These are phyloP conservation scores for Nymphalis io DNA, from an alignment of 1,140 invertebrate species.

Conservation along the genomic window DNA sequence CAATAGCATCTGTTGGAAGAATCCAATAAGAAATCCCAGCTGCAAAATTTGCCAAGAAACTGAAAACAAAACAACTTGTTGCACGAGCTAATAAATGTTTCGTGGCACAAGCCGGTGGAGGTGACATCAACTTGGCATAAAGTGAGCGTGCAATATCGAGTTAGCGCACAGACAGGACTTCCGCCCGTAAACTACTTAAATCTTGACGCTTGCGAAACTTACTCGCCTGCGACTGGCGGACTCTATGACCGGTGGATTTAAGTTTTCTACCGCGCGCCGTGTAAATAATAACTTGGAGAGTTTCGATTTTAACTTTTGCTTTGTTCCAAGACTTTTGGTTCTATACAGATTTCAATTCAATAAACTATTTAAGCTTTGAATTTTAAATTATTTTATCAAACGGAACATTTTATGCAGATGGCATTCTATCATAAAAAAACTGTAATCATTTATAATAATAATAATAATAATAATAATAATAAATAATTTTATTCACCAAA, in stretches of 20 bases:
- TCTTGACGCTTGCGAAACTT: constrained; percentile 49
- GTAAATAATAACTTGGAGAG: constrained; percentile 25
- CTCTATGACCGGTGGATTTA: constrained; percentile 34
- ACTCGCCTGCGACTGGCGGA: constrained; percentile 35
- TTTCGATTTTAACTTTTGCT: constrained; percentile 20
- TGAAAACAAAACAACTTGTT: constrained; percentile 56
- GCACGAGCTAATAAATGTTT: constrained; percentile 59
- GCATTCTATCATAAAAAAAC: too few species aligned
- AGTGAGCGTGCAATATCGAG: constrained; percentile 71
- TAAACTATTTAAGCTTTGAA: not conserved
- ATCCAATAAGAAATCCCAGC: constrained; percentile 1
- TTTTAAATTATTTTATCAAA: too few species aligned
- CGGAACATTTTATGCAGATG: too few species aligned
- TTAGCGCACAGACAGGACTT: constrained; percentile 65
- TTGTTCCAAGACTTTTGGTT: not conserved
- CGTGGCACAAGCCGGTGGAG: constrained; percentile 43
- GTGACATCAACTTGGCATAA: constrained; percentile 68
- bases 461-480: too few species aligned
- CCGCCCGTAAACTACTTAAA: constrained; percentile 72
- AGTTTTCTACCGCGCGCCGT: constrained; percentile 20
- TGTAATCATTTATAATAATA: too few species aligned
- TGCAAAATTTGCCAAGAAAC: constrained; percentile 3
- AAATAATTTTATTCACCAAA: too few species aligned
- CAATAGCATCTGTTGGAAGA: not conserved
- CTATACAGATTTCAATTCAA: not conserved